These are phyloP conservation scores for Hypolimnas misippus DNA, from an alignment of 2,888 invertebrate genomes.

Conservation along the genomic window DNA sequence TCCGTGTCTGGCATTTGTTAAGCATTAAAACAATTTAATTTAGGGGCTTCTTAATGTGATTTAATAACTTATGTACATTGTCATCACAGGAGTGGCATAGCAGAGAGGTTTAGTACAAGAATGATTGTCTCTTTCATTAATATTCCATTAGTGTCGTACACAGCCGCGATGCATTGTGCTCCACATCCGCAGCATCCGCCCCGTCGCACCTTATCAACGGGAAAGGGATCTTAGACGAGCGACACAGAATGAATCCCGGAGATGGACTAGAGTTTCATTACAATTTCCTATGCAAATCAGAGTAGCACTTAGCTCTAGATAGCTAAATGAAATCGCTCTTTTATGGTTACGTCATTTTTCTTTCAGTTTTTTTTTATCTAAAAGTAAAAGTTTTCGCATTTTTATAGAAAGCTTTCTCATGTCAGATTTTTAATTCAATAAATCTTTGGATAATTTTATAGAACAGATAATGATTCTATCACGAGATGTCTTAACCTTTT, in stretches of 20 bases:
- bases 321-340: constrained; percentile 5
- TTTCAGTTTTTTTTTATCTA: not conserved
- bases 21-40: not conserved
- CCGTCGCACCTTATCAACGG: constrained; percentile 30
- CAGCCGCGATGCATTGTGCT: constrained; percentile 26
- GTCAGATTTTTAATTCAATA: not conserved
- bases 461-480: no score
- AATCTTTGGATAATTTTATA: not conserved
- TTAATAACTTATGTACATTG: constrained; percentile 9
- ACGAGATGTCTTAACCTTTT: no score
- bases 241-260: constrained; percentile 55
- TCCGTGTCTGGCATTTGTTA: not conserved
- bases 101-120: constrained; percentile 9
- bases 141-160: constrained; percentile 33
- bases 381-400: not conserved
- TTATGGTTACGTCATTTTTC: constrained; percentile 7
- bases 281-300: constrained; percentile 59
- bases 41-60: not conserved
- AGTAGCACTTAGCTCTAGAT: constrained; percentile 10
- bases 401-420: not conserved
- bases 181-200: constrained; percentile 30
- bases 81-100: not conserved
- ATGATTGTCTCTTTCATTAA: constrained; percentile 31
- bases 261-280: constrained; percentile 59
- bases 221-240: constrained; percentile 44